Conservation (phyloP, 2,888 invertebrate genomes). For the Melieria omissa region DNA sequence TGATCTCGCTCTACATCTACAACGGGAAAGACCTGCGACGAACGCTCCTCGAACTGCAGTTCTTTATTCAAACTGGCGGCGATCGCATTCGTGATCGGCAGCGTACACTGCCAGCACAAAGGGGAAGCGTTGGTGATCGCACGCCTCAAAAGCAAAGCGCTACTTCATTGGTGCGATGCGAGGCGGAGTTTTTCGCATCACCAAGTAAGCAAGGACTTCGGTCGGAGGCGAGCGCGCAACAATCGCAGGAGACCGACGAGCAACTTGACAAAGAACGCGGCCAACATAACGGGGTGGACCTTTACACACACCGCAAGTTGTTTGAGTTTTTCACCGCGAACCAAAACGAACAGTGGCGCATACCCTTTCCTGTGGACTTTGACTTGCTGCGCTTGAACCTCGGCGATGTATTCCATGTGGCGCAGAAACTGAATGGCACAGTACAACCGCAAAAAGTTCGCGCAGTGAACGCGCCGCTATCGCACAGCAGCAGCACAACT, state of each 20-base stretch:
- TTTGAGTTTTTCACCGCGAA: conserved; percentile 61
- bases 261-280: conserved; percentile 14
- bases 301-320: conserved; percentile 56
- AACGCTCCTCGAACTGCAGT: conserved; percentile 79
- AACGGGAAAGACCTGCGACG: conserved; percentile 78
- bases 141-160: conserved; percentile 14
- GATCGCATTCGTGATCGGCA: conserved; percentile 49
- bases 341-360: conserved; percentile 57
- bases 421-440: conserved; percentile 42
- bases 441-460: neutral
- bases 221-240: conserved; percentile 40
- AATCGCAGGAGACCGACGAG: conserved; percentile 16
- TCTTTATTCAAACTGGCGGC: conserved; percentile 72
- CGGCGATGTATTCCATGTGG: conserved; percentile 50
- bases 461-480: neutral
- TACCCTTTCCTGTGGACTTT: conserved; percentile 63
- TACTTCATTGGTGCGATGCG: conserved; percentile 1
- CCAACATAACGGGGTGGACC: conserved; percentile 22
- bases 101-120: neutral
- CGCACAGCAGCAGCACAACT: conserved; percentile 10
- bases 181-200: conserved; percentile 48
- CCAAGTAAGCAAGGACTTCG: conserved; percentile 49
- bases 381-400: conserved; percentile 58
- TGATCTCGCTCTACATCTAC: conserved; percentile 71
- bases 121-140: neutral